Evolutionary conservation across 2,888 invertebrate species (phyloP), one percentile per base, ranked within the genome.

Genomic region (Pseudolycoriella hygida): DNA sequence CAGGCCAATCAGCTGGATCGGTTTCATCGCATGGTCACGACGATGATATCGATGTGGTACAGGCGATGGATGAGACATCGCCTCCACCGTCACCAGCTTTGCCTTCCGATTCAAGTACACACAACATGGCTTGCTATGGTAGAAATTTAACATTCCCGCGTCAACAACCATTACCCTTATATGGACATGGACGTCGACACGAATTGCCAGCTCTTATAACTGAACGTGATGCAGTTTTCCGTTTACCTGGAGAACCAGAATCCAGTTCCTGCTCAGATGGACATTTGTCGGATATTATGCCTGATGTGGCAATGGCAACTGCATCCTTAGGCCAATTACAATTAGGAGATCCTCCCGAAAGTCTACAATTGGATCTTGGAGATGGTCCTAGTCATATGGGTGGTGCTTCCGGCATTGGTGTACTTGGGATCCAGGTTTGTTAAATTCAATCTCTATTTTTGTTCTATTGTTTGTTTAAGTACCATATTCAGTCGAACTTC

Each of bases 231-330:
- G 17, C 8, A 15, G 17, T 34, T 17, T 62, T 61, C 53, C 56
- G 64, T 15, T 61, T 60, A 49, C 58, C 61, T 1, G 56, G 53
- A 41, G 63, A 72, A 54, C 67, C 67, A 34, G 72, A 71, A 52
- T 69, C 67, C 52, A 71, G 69, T 58, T 72, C 73, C 34, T 74
- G 75, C 54, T 74, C 73, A 64, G 70, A 80, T 59, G 76, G 85
- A 55, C 79, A 80, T 55, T 66, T 83, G 49, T 76, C 82, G 17
- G 86, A 86, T 50, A 79, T 82, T 56, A 88, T 90, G 77, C 90
- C 90, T 0, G 90, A 92, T 66, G 88, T 90, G 54, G 89, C 89
- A 14, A 88, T 89, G 87, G 89, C 89, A 56, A 88, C 79, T 46
- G 80, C 76, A 51, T 82, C 74, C 50, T 72, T 72, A 57, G 80